These are phyloP conservation scores for Ceratina japonica DNA, from an alignment of 1,140 invertebrate species.

Conservation along the genomic window DNA sequence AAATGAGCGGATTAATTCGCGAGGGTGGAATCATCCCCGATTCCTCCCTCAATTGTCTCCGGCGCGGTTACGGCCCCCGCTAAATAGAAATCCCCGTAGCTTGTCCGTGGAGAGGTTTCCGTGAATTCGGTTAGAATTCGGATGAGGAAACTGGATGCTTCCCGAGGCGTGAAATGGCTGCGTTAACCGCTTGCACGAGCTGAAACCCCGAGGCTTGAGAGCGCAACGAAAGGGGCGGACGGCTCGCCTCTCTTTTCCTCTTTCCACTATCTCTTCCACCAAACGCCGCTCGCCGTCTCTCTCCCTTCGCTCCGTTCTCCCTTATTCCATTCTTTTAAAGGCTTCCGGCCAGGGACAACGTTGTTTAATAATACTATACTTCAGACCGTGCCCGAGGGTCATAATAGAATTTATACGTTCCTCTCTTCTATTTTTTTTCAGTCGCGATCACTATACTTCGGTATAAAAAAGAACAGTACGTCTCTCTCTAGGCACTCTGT, in stretches of 20 bases:
- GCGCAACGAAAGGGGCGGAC: slow-evolving; percentile 55
- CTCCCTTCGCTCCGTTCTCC: slow-evolving; percentile 10
- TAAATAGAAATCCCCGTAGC: slow-evolving; percentile 75
- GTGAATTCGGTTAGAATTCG: slow-evolving; percentile 77
- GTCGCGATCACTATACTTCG: too few relatives aligned
- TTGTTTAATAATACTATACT: slow-evolving; percentile 43
- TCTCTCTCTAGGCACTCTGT: too few relatives aligned
- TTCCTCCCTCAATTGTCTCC: slow-evolving; percentile 51
- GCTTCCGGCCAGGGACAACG: slow-evolving; percentile 46
- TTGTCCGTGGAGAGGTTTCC: slow-evolving; percentile 54
- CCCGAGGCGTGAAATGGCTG: slow-evolving; percentile 77
- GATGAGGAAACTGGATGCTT: slow-evolving; percentile 74
- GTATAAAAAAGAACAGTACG: too few relatives aligned
- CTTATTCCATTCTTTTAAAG: slow-evolving; percentile 46
- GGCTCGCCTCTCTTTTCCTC: slow-evolving; percentile 35
- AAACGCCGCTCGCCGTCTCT: slow-evolving; percentile 25
- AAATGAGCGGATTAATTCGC: slow-evolving; percentile 10
- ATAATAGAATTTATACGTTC: slow-evolving; percentile 41
- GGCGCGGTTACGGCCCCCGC: slow-evolving; percentile 56
- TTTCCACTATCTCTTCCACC: slow-evolving; percentile 19
- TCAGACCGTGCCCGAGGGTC: slow-evolving; percentile 22
- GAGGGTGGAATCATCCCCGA: slow-evolving; percentile 16
- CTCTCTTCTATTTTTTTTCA: not conserved
- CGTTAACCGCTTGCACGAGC: slow-evolving; percentile 74
- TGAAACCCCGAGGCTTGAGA: slow-evolving; percentile 34